Evolutionary conservation across 2,888 invertebrate genomes (phyloP).

Genomic region (Polia nebulosa): DNA sequence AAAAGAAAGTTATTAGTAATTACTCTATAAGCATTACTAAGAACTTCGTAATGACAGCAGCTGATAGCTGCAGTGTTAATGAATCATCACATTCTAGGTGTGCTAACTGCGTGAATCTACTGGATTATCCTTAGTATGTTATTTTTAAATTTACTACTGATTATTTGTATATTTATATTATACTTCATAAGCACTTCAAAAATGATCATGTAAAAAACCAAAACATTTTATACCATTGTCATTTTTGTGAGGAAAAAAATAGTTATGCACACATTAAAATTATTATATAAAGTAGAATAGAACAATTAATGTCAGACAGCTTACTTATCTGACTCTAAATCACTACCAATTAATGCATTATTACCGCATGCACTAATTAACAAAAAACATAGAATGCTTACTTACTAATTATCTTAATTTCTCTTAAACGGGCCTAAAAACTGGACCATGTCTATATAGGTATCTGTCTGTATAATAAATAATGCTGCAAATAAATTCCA

Average conservation of each 20-base stretch:
- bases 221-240: too few species aligned
- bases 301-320: not conserved
- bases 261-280: too few species aligned
- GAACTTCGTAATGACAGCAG: not conserved
- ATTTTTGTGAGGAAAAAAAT: too few species aligned
- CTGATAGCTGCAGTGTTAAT: not conserved
- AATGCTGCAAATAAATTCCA: not conserved
- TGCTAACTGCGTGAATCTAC: not conserved
- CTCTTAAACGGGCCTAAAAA: not conserved
- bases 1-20: slow-evolving; percentile 13
- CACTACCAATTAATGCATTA: not conserved
- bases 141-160: not conserved
- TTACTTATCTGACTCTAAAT: not conserved
- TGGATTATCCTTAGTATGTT: not conserved
- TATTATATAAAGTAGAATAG: not conserved
- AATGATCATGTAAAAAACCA: too few species aligned
- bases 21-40: not conserved
- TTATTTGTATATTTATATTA: not conserved
- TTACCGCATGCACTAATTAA: not conserved
- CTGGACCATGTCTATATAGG: too few species aligned
- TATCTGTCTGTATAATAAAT: too few species aligned
- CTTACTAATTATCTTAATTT: not conserved
- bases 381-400: not conserved
- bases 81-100: not conserved
- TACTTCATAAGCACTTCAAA: not conserved